phyloP scores from a whole-genome alignment of 2,113 vertebrate genomes.

The Sclerurus mexicanus region DNA sequence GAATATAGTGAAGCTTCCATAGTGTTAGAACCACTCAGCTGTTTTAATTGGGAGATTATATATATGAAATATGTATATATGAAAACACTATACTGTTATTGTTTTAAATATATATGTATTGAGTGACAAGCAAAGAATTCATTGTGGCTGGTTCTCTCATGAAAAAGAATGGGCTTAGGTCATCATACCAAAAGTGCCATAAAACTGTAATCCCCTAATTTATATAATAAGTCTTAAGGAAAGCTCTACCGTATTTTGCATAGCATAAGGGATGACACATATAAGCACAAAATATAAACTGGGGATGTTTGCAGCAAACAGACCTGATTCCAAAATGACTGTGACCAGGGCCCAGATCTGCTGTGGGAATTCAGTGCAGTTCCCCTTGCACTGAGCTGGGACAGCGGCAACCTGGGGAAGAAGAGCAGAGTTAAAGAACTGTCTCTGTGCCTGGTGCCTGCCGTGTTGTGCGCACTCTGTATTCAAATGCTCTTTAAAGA shows the following conservation, averaged over 20 bases:
- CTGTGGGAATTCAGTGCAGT: neutral
- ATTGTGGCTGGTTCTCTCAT: neutral
- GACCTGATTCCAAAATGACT: neutral
- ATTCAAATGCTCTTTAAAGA: constrained; percentile 49
- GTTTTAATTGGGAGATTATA: neutral
- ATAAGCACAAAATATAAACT: neutral
- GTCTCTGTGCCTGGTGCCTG: neutral
- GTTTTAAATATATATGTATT: neutral
- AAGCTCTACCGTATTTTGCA: neutral
- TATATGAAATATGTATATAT: too few species aligned
- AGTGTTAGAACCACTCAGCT: neutral
- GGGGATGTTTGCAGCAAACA: neutral
- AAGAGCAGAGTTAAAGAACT: neutral
- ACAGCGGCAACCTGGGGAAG: neutral
- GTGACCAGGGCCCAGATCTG: neutral
- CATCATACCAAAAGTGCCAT: neutral
- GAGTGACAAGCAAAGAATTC: neutral
- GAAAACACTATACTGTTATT: neutral
- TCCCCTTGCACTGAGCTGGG: neutral
- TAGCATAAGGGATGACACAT: neutral
- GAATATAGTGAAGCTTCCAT: neutral
- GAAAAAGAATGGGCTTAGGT: neutral
- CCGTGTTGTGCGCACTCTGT: neutral
- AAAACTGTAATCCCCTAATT: neutral
- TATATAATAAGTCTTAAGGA: neutral